phyloP scores from a whole-genome alignment of 2,113 vertebrate species.

The Scartelaos histophorus region DNA sequence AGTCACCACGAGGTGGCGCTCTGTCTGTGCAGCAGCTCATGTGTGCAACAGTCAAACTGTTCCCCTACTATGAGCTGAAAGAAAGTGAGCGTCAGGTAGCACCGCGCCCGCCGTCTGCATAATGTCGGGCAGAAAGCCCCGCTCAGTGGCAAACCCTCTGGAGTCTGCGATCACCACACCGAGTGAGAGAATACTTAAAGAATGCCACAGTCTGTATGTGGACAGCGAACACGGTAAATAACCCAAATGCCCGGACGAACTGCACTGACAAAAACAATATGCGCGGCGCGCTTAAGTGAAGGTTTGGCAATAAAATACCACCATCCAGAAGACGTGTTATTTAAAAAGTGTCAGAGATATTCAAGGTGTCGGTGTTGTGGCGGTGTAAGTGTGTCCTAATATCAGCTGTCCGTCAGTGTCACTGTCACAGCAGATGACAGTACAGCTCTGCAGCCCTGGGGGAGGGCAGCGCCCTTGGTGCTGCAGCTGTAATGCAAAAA shows the following conservation, averaged over 20 bases:
- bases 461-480: conserved; percentile 6
- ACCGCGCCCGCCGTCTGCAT: not conserved
- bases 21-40: conserved; percentile 8
- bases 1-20: conserved; percentile 37
- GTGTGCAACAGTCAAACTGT: conserved; percentile 71
- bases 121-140: conserved; percentile 78
- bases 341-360: not conserved
- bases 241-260: not conserved
- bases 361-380: not conserved
- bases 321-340: not conserved
- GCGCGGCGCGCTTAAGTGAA: not conserved
- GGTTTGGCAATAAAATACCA: conserved; percentile 18
- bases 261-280: not conserved
- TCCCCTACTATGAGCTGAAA: conserved; percentile 34
- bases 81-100: not conserved
- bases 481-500: no score
- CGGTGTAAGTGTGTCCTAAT: not conserved
- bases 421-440: conserved; percentile 31
- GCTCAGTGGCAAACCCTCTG: conserved; percentile 77
- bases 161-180: conserved; percentile 76
- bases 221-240: conserved; percentile 79
- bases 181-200: conserved; percentile 77
- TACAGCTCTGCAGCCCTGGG: not conserved
- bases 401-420: conserved; percentile 52
- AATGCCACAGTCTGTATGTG: conserved; percentile 78